Evolutionary conservation across 2,888 invertebrate genomes (phyloP).

Genomic region (Polylopha cassiicola): DNA sequence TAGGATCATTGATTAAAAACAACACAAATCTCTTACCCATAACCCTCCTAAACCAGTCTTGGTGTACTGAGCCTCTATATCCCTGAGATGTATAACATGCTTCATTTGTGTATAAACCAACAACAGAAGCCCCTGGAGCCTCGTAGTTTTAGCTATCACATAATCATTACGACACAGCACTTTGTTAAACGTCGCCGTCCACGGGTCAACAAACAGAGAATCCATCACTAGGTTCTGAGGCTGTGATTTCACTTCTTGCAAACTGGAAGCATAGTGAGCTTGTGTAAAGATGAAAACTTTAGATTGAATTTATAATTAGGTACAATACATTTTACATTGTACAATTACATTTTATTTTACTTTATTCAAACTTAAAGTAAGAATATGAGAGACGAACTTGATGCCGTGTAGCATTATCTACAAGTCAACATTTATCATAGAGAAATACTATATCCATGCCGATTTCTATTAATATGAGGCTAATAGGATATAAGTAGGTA

Average conservation of each 20-base stretch:
- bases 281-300: no score
- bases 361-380: no score
- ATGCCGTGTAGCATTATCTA: no score
- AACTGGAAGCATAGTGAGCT: constrained; percentile 61
- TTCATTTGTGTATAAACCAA: constrained; percentile 86
- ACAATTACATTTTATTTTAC: no score
- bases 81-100: constrained; percentile 88
- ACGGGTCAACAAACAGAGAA: constrained; percentile 88
- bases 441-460: no score
- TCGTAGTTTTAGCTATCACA: constrained; percentile 86
- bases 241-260: constrained; percentile 94
- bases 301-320: no score
- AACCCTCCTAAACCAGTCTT: constrained; percentile 93
- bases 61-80: constrained; percentile 91
- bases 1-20: neutral
- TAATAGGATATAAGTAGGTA: no score
- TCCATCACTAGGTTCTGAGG: constrained; percentile 90
- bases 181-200: constrained; percentile 86
- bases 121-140: constrained; percentile 90
- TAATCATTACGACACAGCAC: constrained; percentile 82
- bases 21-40: constrained; percentile 82
- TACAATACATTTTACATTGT: no score
- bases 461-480: no score
- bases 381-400: no score
- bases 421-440: no score